Evolutionary conservation across 2,888 invertebrate species (phyloP).

Genomic region (Helobdella robusta): DNA sequence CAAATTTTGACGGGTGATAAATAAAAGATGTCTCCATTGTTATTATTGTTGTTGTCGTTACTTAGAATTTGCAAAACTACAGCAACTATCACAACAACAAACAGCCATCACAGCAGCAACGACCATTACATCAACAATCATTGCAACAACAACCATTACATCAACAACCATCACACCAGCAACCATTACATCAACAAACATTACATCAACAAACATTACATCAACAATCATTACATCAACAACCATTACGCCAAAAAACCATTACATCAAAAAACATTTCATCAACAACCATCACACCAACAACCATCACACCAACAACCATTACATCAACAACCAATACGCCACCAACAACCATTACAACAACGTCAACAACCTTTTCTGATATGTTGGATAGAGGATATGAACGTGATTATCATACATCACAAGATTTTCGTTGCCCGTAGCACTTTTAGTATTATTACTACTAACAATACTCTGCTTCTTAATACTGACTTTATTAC

Average conservation of each 20-base stretch:
- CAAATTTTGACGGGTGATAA: no score
- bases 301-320: background rate
- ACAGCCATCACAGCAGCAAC: no score
- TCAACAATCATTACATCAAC: background rate
- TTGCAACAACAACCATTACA: no score
- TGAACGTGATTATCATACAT: background rate
- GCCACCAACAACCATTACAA: background rate
- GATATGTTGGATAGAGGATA: background rate
- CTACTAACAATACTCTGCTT: no score
- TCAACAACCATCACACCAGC: no score
- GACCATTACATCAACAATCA: no score
- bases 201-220: background rate
- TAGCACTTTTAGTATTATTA: background rate
- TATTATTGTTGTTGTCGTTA: no score
- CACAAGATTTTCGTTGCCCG: background rate
- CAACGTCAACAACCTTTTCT: background rate
- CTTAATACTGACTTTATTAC: no score
- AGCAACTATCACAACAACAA: no score
- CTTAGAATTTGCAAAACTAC: no score
- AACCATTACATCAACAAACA: no score
- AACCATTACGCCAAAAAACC: background rate
- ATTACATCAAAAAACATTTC: background rate
- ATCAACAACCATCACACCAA: background rate
- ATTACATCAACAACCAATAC: background rate
- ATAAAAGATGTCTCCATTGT: no score